Evolutionary conservation across 2,888 invertebrate species (phyloP).

Genomic region (Heterodera filipjevi): DNA sequence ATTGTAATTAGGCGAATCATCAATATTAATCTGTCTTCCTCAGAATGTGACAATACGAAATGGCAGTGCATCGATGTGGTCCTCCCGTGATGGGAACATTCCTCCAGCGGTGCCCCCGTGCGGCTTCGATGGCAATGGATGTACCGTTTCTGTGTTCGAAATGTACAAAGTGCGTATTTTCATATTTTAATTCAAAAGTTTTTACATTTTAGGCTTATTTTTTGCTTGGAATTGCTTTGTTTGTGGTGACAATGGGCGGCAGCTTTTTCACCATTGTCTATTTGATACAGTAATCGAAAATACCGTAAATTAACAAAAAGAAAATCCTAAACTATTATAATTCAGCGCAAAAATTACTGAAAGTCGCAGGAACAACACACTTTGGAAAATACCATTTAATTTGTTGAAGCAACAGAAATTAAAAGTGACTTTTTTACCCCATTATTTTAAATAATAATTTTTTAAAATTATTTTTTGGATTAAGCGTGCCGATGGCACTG

Average conservation of each 20-base stretch:
- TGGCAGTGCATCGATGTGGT: constrained; percentile 34
- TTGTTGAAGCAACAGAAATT: constrained; percentile 5
- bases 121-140: constrained; percentile 41
- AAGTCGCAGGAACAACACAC: constrained; percentile 22
- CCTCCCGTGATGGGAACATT: constrained; percentile 28
- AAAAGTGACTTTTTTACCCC: too few relatives aligned
- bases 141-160: constrained; percentile 33
- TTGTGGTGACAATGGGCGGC: constrained; percentile 21
- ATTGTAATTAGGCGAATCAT: too few relatives aligned
- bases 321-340: neutral
- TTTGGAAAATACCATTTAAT: constrained; percentile 34
- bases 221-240: constrained; percentile 23
- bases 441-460: neutral
- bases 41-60: neutral
- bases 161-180: constrained; percentile 22
- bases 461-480: neutral
- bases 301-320: neutral
- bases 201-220: constrained; percentile 4
- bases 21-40: neutral
- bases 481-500: neutral
- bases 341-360: constrained; percentile 29
- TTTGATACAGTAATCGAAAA: neutral
- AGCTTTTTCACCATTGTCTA: constrained; percentile 23
- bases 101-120: constrained; percentile 39
- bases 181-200: neutral